Conservation (phyloP, 2,888 invertebrate genomes). For the Allolobophora icterica region DNA sequence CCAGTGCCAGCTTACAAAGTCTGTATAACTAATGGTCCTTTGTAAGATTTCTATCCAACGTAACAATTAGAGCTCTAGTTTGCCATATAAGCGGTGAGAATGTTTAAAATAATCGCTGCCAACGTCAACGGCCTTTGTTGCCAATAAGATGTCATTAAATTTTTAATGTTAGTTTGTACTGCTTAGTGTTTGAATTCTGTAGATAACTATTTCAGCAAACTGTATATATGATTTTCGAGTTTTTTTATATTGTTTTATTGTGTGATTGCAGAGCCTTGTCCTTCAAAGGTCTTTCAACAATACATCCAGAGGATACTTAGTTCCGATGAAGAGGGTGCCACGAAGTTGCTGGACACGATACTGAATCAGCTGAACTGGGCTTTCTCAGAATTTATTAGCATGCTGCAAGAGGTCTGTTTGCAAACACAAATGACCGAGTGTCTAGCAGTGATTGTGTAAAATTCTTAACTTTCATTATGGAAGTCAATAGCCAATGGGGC, state of each 20-base stretch:
- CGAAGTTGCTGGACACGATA: constrained; percentile 78
- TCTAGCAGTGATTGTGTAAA: not conserved
- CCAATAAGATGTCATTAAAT: not conserved
- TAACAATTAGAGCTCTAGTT: not conserved
- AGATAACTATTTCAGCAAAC: not conserved
- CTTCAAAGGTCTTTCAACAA: constrained; percentile 73
- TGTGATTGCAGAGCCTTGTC: constrained; percentile 72
- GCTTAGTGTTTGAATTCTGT: not conserved
- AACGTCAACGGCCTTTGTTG: too few species aligned
- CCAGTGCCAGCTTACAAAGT: constrained; percentile 63
- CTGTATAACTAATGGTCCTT: constrained; percentile 44
- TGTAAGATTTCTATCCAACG: not conserved
- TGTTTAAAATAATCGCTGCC: too few species aligned
- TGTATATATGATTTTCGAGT: not conserved
- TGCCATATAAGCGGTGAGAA: too few species aligned
- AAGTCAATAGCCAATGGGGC: not conserved
- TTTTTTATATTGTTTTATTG: not conserved
- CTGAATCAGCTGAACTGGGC: constrained; percentile 86
- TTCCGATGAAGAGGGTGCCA: constrained; percentile 73
- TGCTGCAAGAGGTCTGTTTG: constrained; percentile 74
- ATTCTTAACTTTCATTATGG: not conserved
- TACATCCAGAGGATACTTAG: constrained; percentile 73
- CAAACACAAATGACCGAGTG: not conserved
- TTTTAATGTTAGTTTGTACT: not conserved
- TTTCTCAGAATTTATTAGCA: constrained; percentile 83